Evolutionary conservation across 2,113 vertebrate species (phyloP).

Genomic region (Trematocara stigmaticum): DNA sequence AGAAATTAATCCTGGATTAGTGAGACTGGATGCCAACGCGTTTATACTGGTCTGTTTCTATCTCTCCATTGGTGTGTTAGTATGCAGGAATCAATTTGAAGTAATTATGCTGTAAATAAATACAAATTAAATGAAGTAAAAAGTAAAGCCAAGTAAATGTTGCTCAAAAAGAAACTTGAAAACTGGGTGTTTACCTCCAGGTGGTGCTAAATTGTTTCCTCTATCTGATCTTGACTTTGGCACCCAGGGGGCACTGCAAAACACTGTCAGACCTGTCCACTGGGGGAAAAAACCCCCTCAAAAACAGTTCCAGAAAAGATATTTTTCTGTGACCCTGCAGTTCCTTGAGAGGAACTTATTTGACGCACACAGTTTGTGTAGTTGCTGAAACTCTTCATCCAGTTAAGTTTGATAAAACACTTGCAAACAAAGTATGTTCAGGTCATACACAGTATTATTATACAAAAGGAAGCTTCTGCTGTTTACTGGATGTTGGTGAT

Average conservation of each 20-base stretch:
- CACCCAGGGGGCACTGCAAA: background rate
- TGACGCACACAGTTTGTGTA: background rate
- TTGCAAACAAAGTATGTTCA: background rate
- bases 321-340: background rate
- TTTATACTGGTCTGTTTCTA: background rate
- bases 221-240: background rate
- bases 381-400: background rate
- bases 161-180: background rate
- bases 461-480: background rate
- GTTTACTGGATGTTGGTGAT: background rate
- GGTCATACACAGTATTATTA: background rate
- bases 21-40: rapidly evolving
- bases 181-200: background rate
- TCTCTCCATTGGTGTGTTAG: background rate
- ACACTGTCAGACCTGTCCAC: background rate
- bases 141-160: background rate
- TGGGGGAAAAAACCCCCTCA: rapidly evolving
- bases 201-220: background rate
- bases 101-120: background rate
- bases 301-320: background rate
- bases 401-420: background rate
- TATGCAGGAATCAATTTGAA: background rate
- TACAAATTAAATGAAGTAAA: background rate
- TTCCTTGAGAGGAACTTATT: background rate
- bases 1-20: background rate